Conservation (phyloP, 2,113 vertebrate species). For the Lagenorhynchus albirostris region DNA sequence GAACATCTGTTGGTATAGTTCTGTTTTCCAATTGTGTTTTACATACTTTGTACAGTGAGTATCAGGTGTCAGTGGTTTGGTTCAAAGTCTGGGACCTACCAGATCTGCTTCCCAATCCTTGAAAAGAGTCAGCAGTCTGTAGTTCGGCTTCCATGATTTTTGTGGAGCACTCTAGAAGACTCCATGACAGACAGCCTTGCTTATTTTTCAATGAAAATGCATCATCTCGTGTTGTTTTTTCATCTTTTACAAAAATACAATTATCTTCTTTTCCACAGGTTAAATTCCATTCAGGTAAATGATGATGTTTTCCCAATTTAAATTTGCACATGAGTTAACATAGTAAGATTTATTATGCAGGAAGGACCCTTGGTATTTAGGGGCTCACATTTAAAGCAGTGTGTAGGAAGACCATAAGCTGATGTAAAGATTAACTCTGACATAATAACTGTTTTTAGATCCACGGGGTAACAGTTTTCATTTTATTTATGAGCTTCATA, state of each 20-base stretch:
- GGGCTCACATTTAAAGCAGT: slow-evolving; percentile 41
- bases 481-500: slow-evolving; percentile 76
- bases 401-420: slow-evolving; percentile 62
- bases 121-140: not conserved
- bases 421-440: slow-evolving; percentile 70
- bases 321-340: slow-evolving; percentile 54
- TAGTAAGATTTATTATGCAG: slow-evolving; percentile 54
- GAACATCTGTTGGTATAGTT: not conserved
- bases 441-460: slow-evolving; percentile 75
- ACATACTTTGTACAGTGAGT: not conserved
- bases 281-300: slow-evolving; percentile 60
- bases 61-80: not conserved
- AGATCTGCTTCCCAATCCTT: not conserved
- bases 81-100: not conserved
- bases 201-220: slow-evolving; percentile 55
- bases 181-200: not conserved
- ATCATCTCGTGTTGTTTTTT: slow-evolving; percentile 41
- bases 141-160: not conserved
- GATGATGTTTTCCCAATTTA: slow-evolving; percentile 41
- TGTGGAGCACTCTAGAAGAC: not conserved
- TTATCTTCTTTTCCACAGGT: slow-evolving; percentile 53
- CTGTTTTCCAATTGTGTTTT: not conserved
- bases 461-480: slow-evolving; percentile 71
- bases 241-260: slow-evolving; percentile 44
- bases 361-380: slow-evolving; percentile 54